Base-by-base conservation (phyloP, 2,888 invertebrate species). In the Slavum lentiscoides region DNA sequence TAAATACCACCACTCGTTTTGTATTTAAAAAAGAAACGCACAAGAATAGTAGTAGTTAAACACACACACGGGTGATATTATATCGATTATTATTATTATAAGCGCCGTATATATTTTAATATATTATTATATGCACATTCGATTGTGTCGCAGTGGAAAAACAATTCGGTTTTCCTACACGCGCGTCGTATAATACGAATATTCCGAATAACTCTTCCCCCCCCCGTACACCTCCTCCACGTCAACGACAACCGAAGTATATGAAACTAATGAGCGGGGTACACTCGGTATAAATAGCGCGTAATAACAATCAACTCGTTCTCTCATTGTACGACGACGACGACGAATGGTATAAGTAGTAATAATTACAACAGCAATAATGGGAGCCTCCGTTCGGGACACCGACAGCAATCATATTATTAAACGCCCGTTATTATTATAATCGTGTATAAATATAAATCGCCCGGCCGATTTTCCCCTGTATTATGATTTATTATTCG, bases 221-320 rank as follows among this genome's bases (percentile, higher is more conserved):
- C 61, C 15, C 53, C n/a, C n/a, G 30, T 23, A 37, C 21, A 49
- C 9, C 21, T 15, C 21, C 8, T 21, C 39, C 59, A 39, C 30
- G 37, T 39, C 66, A 39, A 64, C 64, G 21, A 43, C 43, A 43
- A 7, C 37, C 74, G 23, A 64, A 53, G n/a, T 55, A 30, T 30
- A 30, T 30, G 30, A 30, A 30, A 30, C 55, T 74, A 74, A 74
- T 74, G 66, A 74, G 74, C 66, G 74, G 21, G n/a, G n/a, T n/a
- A n/a, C 39, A 21, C 11, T 17, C 66, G n/a, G 4, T 2, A 30
- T 30, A 30, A 30, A 30, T 74, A 53, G 4, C 64, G 55, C 53
- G 64, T 64, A 64, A 55, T 74, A 64, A 74, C 64, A 66, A 74
- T 62, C 49, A 74, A 4, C 4, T 30, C 49, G 49, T n/a, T 30